Conservation (phyloP, 2,888 invertebrate genomes). For the Synergus gifuensis region DNA sequence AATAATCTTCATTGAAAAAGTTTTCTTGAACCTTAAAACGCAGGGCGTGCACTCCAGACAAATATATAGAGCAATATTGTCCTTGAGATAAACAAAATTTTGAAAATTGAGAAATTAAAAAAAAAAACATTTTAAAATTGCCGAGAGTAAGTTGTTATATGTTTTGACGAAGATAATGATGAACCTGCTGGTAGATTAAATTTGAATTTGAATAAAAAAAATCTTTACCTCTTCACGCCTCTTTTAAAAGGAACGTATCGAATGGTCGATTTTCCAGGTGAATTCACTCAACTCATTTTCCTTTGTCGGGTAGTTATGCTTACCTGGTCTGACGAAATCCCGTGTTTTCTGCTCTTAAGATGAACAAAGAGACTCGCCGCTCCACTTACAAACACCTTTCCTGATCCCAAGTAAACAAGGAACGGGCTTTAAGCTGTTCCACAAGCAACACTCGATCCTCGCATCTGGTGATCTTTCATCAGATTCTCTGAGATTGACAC, state of each 20-base stretch:
- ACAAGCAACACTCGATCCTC: slow-evolving; percentile 58
- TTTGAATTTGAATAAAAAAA: slow-evolving; percentile 4
- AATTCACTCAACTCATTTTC: slow-evolving; percentile 63
- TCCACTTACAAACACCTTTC: slow-evolving; percentile 67
- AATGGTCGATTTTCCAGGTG: slow-evolving; percentile 65
- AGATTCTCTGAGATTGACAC: slow-evolving; percentile 54
- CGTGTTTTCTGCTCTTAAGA: slow-evolving; percentile 52
- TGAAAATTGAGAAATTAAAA: no score
- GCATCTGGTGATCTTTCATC: slow-evolving; percentile 61
- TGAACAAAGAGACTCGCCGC: slow-evolving; percentile 67
- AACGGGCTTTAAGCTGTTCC: slow-evolving; percentile 58
- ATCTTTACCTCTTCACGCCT: slow-evolving; percentile 21
- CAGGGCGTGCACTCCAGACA: slow-evolving; percentile 54
- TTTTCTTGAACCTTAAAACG: slow-evolving; percentile 67
- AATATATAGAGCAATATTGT: slow-evolving; percentile 55
- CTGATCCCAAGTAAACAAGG: slow-evolving; percentile 66
- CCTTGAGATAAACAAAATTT: neutral
- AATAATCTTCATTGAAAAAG: slow-evolving; percentile 78
- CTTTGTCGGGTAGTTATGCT: slow-evolving; percentile 49
- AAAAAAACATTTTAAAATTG: no score
- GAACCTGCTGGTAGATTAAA: neutral
- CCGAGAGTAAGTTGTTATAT: neutral
- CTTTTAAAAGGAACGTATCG: slow-evolving; percentile 33
- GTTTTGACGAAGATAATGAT: neutral
- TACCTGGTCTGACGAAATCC: slow-evolving; percentile 55